phyloP scores from a whole-genome alignment of 2,113 vertebrate species.

The Elachura formosa region DNA sequence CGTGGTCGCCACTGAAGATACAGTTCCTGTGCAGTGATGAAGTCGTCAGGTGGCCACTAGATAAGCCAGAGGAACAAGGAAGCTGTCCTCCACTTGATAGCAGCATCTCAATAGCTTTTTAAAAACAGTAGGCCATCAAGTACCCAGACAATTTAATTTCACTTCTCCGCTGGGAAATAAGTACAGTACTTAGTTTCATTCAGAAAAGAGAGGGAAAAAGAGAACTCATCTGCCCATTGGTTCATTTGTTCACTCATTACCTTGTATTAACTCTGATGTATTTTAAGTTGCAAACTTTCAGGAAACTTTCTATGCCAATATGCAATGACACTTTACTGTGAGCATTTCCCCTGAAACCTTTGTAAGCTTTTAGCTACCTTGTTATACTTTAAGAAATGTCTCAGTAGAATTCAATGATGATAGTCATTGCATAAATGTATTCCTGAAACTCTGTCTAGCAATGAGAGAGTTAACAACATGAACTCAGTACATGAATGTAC shows the following conservation, averaged over 20 bases:
- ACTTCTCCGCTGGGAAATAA: conserved; percentile 60
- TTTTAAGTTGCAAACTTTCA: neutral
- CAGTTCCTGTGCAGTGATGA: neutral
- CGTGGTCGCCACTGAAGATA: neutral
- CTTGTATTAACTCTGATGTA: neutral
- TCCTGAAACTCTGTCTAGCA: neutral
- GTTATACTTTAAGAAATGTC: neutral
- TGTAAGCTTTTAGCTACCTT: neutral
- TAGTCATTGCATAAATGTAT: neutral
- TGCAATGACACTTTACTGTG: neutral
- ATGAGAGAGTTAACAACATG: neutral
- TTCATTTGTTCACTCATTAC: neutral
- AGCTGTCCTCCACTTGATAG: conserved; percentile 17
- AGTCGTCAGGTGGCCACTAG: neutral
- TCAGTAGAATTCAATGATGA: neutral
- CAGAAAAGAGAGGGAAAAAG: conserved; percentile 6
- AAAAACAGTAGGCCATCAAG: conserved; percentile 60
- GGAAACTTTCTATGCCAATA: neutral
- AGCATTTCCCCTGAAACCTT: neutral
- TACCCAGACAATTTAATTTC: conserved; percentile 64
- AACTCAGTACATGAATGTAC: fast-evolving
- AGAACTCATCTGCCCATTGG: neutral
- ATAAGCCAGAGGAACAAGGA: conserved; percentile 63
- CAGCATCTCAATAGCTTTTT: conserved; percentile 56
- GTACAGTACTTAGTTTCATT: conserved; percentile 42